Evolutionary conservation across 1,140 invertebrate species (phyloP).

Genomic region (Radopholus similis): DNA sequence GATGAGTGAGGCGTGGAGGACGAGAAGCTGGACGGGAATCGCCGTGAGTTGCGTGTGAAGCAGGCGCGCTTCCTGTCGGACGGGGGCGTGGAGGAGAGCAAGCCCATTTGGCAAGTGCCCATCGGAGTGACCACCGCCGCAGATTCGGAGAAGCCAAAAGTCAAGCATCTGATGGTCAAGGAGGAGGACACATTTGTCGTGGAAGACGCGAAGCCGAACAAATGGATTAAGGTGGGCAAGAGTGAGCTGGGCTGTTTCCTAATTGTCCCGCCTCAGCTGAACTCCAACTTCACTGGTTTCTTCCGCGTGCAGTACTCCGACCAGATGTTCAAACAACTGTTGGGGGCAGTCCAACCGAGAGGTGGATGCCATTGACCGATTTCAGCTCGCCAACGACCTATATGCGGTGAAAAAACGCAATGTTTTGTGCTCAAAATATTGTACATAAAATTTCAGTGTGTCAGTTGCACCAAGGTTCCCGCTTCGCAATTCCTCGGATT

Average conservation of each 20-base stretch:
- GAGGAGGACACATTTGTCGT: constrained; percentile 64
- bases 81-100: constrained; percentile 33
- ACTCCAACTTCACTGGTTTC: constrained; percentile 63
- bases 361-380: constrained; percentile 80
- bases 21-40: constrained; percentile 11
- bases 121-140: constrained; percentile 74
- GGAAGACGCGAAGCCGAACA: constrained; percentile 69
- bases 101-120: constrained; percentile 68
- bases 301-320: constrained; percentile 77
- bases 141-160: constrained; percentile 68
- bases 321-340: constrained; percentile 73
- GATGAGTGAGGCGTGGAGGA: too few species aligned
- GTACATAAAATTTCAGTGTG: constrained; percentile 62
- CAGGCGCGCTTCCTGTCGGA: constrained; percentile 40
- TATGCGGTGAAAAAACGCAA: constrained; percentile 67
- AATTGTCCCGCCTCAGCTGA: constrained; percentile 59
- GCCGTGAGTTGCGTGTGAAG: constrained; percentile 25
- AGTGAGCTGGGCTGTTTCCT: background rate
- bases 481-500: constrained; percentile 51
- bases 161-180: constrained; percentile 69
- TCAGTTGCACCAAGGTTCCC: constrained; percentile 53
- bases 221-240: constrained; percentile 85
- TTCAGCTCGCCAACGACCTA: constrained; percentile 83
- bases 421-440: background rate
- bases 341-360: constrained; percentile 75